phyloP scores from a whole-genome alignment of 2,888 invertebrate genomes.

The Heterodera filipjevi region DNA sequence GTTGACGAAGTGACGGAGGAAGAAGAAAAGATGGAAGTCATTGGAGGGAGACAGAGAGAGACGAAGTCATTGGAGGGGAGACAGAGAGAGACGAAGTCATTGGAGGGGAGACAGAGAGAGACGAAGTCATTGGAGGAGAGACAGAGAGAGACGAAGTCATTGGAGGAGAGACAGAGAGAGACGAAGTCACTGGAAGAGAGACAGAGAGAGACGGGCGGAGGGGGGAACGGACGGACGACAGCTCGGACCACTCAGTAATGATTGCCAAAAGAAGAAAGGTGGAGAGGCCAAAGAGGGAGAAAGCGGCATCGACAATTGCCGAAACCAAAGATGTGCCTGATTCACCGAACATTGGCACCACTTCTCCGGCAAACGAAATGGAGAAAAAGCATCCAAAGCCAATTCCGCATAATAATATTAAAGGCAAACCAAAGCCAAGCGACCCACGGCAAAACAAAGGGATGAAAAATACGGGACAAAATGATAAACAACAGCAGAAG shows the following conservation, averaged over 20 bases:
- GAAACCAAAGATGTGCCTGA: neutral
- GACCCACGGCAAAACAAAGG: neutral
- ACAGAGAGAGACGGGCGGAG: too few species aligned
- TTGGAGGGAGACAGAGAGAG: neutral
- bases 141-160: neutral
- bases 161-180: too few species aligned
- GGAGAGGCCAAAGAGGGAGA: neutral
- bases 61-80: too few species aligned
- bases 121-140: neutral
- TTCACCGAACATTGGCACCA: neutral
- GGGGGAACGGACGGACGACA: too few species aligned
- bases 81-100: too few species aligned
- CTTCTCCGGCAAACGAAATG: neutral
- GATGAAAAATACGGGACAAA: neutral
- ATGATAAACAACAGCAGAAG: neutral
- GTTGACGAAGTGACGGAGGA: constrained; percentile 2
- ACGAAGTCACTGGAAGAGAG: too few species aligned
- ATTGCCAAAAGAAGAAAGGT: too few species aligned
- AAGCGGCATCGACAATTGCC: neutral
- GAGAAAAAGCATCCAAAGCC: neutral
- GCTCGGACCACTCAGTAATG: too few species aligned
- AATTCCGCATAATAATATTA: neutral
- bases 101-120: too few species aligned
- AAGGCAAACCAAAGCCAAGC: neutral
- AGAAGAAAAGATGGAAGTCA: neutral